These are phyloP conservation scores for Dione juno DNA, from an alignment of 2,888 invertebrate species.

Conservation along the genomic window DNA sequence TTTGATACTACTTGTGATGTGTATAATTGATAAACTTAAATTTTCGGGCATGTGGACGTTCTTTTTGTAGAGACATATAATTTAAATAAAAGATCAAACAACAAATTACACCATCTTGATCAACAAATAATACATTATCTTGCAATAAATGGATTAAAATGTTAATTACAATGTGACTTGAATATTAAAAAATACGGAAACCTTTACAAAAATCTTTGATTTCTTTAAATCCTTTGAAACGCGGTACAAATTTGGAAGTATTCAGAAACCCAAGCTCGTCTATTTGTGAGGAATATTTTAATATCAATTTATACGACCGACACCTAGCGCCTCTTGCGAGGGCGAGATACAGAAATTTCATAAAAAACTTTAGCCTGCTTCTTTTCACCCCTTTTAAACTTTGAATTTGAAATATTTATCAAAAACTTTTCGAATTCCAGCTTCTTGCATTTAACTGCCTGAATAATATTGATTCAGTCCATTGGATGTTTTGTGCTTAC, in stretches of 20 bases:
- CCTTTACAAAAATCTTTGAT: neutral
- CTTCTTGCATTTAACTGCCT: slow-evolving; percentile 20
- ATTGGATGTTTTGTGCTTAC: slow-evolving; percentile 5
- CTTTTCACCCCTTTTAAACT: slow-evolving; percentile 27
- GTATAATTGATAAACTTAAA: no score
- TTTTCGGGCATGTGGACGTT: no score
- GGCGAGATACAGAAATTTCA: slow-evolving; percentile 27
- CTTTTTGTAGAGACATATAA: no score
- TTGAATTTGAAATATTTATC: slow-evolving; percentile 24
- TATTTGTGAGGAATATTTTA: slow-evolving; percentile 16
- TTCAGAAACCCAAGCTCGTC: slow-evolving; percentile 9
- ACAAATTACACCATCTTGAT: no score
- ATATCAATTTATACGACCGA: slow-evolving; percentile 18
- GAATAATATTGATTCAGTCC: slow-evolving; percentile 13
- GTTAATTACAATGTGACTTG: neutral
- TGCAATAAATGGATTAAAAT: neutral
- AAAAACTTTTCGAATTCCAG: slow-evolving; percentile 20
- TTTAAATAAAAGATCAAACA: no score
- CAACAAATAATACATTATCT: no score
- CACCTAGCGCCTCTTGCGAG: slow-evolving; percentile 21
- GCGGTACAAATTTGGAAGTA: neutral
- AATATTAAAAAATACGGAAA: neutral
- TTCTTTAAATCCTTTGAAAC: neutral
- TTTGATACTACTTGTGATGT: no score
- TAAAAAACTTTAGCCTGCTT: slow-evolving; percentile 20